Base-by-base conservation (phyloP, 2,113 vertebrate species). In the Larimichthys polyactis region DNA sequence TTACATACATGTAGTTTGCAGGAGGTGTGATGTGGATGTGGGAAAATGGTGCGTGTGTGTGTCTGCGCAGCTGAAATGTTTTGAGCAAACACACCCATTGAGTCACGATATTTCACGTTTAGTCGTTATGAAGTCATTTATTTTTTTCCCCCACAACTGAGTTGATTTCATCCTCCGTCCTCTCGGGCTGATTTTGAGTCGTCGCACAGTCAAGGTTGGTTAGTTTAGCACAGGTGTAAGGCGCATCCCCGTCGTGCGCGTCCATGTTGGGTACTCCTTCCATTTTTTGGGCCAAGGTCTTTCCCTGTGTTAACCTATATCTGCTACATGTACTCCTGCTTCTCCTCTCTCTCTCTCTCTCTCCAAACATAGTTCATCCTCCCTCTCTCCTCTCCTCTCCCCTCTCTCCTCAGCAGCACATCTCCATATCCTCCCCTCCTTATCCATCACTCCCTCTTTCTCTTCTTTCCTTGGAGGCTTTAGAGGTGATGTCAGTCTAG, bases 241-340 rank as follows among this genome's bases (percentile, higher is more conserved):
- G 85, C 82, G 87, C 83, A 51, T 75, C 67, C 87, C 74, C 74
- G 75, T 51, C 73, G 27, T 82, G 91, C 88, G 85, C 89, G 87
- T 85, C 66, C 90, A 87, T 64, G 78, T 82, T 68, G 83, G 83
- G 83, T 90, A 78, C 89, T 90, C 86, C 85, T 92, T 87, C 27
- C 48, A 76, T 91, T 93, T 91, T 94, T 91, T 88, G 91, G 93
- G 92, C 90, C 91, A 92, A 93, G 93, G 94, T 92, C 90, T 94
- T 94, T 88, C 87, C 82, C 79, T 81, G 81, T 71, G 80, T 88
- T 89, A 88, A 81, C 82, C 84, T 85, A 85, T 60, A 87, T 92
- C 79, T 81, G 58, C 64, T 52, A 7, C 75, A 78, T 72, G 12
- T 55, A 12, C 55, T 66, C 72, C 43, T 54, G 7, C 48, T 75